Percentiles rank a stretch among this genome's conserved stretches.
These are phyloP conservation scores for Rhyzopertha dominica DNA, from an alignment of 1,140 invertebrate genomes.

Conservation along the genomic window DNA sequence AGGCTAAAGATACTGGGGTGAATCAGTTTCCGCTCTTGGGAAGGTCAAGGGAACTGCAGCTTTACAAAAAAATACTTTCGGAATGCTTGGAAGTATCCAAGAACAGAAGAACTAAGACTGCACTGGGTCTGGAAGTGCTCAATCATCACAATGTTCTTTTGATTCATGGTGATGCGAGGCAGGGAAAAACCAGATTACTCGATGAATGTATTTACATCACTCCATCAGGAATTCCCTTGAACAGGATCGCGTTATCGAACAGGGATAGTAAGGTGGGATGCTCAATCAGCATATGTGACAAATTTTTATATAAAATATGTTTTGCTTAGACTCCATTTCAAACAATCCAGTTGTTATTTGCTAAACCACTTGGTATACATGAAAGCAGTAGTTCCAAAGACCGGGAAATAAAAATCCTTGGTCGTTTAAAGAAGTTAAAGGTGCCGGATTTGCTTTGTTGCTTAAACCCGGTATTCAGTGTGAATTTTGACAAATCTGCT, in stretches of 20 bases:
- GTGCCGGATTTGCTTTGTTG: constrained; percentile 45
- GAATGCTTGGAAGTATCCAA: constrained; percentile 38
- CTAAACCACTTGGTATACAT: constrained; percentile 44
- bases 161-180: constrained; percentile 50
- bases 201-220: constrained; percentile 51
- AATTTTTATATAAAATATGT: constrained; percentile 12
- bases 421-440: constrained; percentile 36
- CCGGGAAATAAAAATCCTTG: constrained; percentile 45
- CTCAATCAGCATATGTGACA: constrained; percentile 8
- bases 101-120: constrained; percentile 9
- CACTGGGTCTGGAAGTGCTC: constrained; percentile 8
- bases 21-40: constrained; percentile 43
- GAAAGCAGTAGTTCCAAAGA: constrained; percentile 41
- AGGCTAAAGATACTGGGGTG: no score
- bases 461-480: constrained; percentile 53
- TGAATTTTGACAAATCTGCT: constrained; percentile 46
- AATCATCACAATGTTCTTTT: constrained; percentile 24
- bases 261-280: constrained; percentile 41
- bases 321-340: constrained; percentile 44
- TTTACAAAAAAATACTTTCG: constrained; percentile 37
- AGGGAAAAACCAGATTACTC: constrained; percentile 56
- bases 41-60: constrained; percentile 43
- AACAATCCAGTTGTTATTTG: constrained; percentile 47
- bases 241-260: constrained; percentile 26
- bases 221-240: constrained; percentile 41